Percentiles rank a stretch among this genome's conserved stretches.
Conservation (phyloP, 2,113 vertebrate genomes). For the Menidia beryllina region DNA sequence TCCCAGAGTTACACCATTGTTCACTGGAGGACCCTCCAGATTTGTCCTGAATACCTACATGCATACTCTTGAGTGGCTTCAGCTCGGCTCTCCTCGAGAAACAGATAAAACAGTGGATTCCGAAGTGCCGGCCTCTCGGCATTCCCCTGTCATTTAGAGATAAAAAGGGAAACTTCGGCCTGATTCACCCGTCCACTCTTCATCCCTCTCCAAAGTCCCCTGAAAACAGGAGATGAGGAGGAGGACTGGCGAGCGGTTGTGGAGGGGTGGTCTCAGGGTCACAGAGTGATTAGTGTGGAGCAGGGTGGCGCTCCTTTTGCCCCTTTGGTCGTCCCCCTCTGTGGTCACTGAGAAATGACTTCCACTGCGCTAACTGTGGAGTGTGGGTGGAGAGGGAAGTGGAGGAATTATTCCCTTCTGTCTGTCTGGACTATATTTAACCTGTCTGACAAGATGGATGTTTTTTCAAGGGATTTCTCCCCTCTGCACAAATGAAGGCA, state of each 20-base stretch:
- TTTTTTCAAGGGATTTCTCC: conserved; percentile 50
- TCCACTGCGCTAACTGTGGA: conserved; percentile 68
- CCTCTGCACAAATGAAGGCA: conserved; percentile 68
- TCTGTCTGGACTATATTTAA: conserved; percentile 76
- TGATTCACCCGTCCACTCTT: conserved; percentile 71
- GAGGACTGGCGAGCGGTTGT: conserved; percentile 45
- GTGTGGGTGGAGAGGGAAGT: conserved; percentile 72
- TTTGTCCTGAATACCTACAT: conserved; percentile 72
- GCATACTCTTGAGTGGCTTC: conserved; percentile 71
- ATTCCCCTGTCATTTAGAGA: conserved; percentile 78
- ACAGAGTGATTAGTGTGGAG: conserved; percentile 74
- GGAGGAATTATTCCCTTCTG: conserved; percentile 69
- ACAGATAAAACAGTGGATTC: conserved; percentile 80
- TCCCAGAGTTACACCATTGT: conserved; percentile 85
- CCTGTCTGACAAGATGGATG: conserved; percentile 71
- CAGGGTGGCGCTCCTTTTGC: conserved; percentile 56
- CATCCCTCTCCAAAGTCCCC: conserved; percentile 53
- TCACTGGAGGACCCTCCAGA: conserved; percentile 83
- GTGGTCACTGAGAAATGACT: conserved; percentile 76
- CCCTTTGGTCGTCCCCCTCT: conserved; percentile 63
- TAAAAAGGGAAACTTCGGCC: conserved; percentile 71
- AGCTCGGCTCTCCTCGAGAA: conserved; percentile 56
- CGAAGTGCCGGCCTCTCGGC: conserved; percentile 71
- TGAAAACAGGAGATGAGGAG: conserved; percentile 57
- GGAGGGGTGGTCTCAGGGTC: conserved; percentile 73